A percentile compares a stretch with the other conserved stretches of the same genome.
Evolutionary conservation across 1,140 invertebrate genomes (phyloP).

Genomic region (Triops longicaudatus): DNA sequence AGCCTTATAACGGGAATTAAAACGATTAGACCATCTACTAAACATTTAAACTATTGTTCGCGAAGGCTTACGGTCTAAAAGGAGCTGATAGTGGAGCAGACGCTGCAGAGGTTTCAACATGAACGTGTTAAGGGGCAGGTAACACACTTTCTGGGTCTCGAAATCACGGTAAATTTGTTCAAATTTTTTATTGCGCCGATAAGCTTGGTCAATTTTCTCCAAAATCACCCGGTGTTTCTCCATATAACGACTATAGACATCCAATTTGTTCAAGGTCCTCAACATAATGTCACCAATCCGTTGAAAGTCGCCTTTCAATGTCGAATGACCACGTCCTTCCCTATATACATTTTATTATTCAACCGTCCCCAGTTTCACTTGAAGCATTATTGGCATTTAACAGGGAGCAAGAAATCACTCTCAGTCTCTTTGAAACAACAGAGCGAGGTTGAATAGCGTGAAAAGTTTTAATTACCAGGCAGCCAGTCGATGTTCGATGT

Average conservation of each 20-base stretch:
- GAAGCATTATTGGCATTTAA: not conserved
- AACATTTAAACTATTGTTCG: not conserved
- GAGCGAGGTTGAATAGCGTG: slow-evolving; percentile 31
- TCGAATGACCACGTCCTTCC: slow-evolving; percentile 47
- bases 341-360: slow-evolving; percentile 34
- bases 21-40: not conserved
- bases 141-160: slow-evolving; percentile 75
- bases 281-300: slow-evolving; percentile 56
- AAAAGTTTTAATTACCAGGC: slow-evolving; percentile 48
- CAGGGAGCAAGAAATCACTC: no score
- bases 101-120: slow-evolving; percentile 82
- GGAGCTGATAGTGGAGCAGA: slow-evolving; percentile 71
- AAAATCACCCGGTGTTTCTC: slow-evolving; percentile 64
- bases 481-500: slow-evolving; percentile 56
- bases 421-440: not conserved
- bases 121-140: slow-evolving; percentile 76
- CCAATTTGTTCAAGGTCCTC: not conserved
- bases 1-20: slow-evolving; percentile 42
- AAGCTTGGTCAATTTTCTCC: slow-evolving; percentile 62
- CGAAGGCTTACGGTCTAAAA: slow-evolving; percentile 65
- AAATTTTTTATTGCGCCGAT: slow-evolving; percentile 60
- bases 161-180: slow-evolving; percentile 73
- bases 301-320: slow-evolving; percentile 42
- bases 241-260: slow-evolving; percentile 74
- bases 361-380: not conserved